Evolutionary conservation across 2,797 vertebrate genomes (phyloP), one percentile per base, ranked within the genome.

Genomic region (Loriculus beryllinus): DNA sequence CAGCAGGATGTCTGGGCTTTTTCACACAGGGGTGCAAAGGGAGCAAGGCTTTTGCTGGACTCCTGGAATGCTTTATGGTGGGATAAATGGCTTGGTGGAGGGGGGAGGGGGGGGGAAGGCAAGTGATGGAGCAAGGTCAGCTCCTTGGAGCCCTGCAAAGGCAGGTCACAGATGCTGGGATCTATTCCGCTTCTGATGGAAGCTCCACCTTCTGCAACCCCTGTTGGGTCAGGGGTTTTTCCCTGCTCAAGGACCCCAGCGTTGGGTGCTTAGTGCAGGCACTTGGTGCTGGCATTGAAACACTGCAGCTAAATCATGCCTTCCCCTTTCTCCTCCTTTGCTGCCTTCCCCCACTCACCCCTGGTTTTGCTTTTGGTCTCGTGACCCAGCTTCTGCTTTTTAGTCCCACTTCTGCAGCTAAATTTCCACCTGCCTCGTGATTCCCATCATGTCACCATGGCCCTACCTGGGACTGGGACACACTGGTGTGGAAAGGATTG

Each of bases 351-450:
- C 87, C 6, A 2, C 68, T 67, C 16, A 3, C 76, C 82, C 68
- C 35, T 8, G 6, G 86, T 94, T 96, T 96, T 96, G 91, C 80
- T 96, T 95, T 96, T 15, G 26, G 80, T 95, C 95, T 86, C 35
- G 13, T 96, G 94, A 91, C 82, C 69, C 67, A 82, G 69, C 94
- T 96, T 96, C 96, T 16, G 39, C 82, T 95, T 96, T 95, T 19
- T 0, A 72, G 90, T 87, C 90, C 69, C 0, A 37, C 72, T 83
- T 95, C 91, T 88, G 88, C 72, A 47, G 74, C 74, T 0, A 0
- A 91, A 88, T 94, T 95, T 96, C 94, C 91, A 93, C 87, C 88
- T 90, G 82, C 54, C 85, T 92, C 16, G 2, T 93, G 93, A 94
- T 93, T 91, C 82, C 85, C 0, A 0, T 71, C 3, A 1, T 89